Evolutionary conservation across 1,140 invertebrate genomes (phyloP), one percentile per base, ranked within the genome.

Genomic region (Camponotus floridanus): DNA sequence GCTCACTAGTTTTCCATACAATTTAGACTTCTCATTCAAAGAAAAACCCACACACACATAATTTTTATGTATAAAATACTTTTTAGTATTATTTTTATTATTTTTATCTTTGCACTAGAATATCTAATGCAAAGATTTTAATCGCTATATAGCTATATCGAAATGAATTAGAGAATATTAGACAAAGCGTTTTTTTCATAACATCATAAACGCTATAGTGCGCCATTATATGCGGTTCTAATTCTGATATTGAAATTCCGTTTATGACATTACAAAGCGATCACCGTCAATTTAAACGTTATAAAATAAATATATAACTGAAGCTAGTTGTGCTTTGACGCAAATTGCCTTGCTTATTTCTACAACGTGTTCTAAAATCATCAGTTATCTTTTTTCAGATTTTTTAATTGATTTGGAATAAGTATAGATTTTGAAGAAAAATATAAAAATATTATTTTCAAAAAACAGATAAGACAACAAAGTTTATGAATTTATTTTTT

Each of bases 261-360:
- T 51, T 81, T 42, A 39, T 36, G 62, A 59, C 31, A 48, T 55
- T 15, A 26, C 76, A 21, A 42, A 73, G 74, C 18, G 55, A 21
- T 68, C 51, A 76, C 55, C 42, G n/a, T 42, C 70, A 21, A 73
- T 74, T 57, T 79, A 74, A 84, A 51, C 31, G 57, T 21, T 13
- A 51, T 70, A 76, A 89, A 89, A 57, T 85, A 1, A 26, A 26
- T 26, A 26, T 26, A 26, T 26, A 3, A 65, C n/a, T 57, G n/a
- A 36, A 13, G 18, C 21, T 11, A 45, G 59, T 59, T 51, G 26
- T 48, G 42, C 7, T 8, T 15, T 15, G 18, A 5, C 11, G 4
- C 83, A 64, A 86, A 89, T 11, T 33, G 8, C 7, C 18, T 13
- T 51, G 2, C 18, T 21, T 13, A 3, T 48, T 33, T 2, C 18